Evolutionary conservation across 1,140 invertebrate species (phyloP), one percentile per base, ranked within the genome.

Genomic region (Marisa cornuarietis): DNA sequence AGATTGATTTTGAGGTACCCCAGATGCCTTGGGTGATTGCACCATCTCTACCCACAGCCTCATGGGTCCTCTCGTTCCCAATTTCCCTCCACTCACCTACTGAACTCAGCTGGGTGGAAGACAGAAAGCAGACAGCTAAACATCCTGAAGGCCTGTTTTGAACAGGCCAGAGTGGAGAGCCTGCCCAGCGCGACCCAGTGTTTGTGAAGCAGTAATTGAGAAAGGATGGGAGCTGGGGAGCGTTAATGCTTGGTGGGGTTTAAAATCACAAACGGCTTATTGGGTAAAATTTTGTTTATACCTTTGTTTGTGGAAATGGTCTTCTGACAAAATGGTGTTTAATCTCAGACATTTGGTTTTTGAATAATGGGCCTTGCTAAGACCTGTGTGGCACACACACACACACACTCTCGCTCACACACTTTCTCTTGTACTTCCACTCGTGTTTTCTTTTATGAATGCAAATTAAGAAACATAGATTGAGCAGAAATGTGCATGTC

Each of bases 71-170:
- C 16, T 11, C 11, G 4, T 68, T 68, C 65, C 65, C 65, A n/a
- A 68, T 24, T 68, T 68, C 1, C 65, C 52, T 62, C n/a, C 13
- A n/a, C n/a, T 75, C 54, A 20, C 54, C 58, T 42, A 26, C 20
- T 75, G 52, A 75, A 52, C 73, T 18, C 11, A 26, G 61, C 61
- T 26, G 18, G 10, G 74, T 14, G 24, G 24, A 31, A 63, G 51
- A n/a, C 65, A 22, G 52, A 61, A 76, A 68, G 3, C 54, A 24
- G 68, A 65, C 51, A 54, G 75, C 65, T 77, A 77, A 77, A 77
- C 76, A 77, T 77, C 76, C 63, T 69, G 63, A 13, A 20, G 63
- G 24, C 51, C 13, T 76, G 74, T 76, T 76, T 76, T 24, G 62
- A 66, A 42, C 62, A 13, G 14, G 18, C 22, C 61, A 66, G 65